Evolutionary conservation across 2,797 vertebrate species (phyloP).

Genomic region (Sphenopsis melanotis): DNA sequence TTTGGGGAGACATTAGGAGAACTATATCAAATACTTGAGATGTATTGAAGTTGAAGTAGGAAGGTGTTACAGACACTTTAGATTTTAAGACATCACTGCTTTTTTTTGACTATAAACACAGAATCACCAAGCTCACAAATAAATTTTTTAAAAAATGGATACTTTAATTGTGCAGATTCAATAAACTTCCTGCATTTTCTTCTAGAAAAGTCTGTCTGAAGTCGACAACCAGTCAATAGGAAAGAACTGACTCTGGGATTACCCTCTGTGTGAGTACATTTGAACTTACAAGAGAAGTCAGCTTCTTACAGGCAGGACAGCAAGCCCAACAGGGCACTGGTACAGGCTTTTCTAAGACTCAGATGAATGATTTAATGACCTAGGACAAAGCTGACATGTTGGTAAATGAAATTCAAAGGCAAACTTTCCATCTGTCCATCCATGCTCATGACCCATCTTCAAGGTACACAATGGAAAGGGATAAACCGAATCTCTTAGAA

Average conservation of each 20-base stretch:
- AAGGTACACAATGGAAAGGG: background rate
- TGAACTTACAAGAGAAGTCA: background rate
- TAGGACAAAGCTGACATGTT: background rate
- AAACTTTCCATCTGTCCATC: background rate
- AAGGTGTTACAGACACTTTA: background rate
- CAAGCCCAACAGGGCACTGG: background rate
- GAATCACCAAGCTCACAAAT: background rate
- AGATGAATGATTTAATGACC: background rate
- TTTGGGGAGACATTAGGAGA: background rate
- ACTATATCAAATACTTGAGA: background rate
- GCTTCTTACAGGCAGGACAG: background rate
- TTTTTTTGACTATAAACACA: background rate
- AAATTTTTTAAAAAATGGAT: background rate
- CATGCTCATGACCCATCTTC: background rate
- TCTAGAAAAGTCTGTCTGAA: background rate
- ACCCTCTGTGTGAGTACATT: background rate
- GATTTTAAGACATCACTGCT: background rate
- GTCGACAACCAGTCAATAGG: background rate
- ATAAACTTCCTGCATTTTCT: background rate
- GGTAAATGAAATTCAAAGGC: background rate
- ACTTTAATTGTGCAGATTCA: background rate
- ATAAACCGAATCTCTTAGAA: background rate
- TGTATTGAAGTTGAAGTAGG: background rate
- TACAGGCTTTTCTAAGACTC: background rate
- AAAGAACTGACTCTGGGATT: background rate